Conservation (phyloP, 2,888 invertebrate species). For the Geotrupes spiniger region DNA sequence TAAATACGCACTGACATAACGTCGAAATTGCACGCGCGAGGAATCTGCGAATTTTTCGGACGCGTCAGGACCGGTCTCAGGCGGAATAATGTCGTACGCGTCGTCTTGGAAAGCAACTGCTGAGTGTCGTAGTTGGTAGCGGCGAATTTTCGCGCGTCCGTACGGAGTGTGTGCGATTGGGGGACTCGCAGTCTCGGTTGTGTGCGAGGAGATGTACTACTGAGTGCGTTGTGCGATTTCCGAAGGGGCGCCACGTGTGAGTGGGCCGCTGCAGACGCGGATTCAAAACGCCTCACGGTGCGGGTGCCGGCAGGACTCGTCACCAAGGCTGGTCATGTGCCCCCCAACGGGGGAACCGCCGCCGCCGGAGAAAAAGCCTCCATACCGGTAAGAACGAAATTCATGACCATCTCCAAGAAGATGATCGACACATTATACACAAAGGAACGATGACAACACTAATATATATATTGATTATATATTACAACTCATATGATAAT, state of each 20-base stretch:
- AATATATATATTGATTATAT: too few species aligned
- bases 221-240: slow-evolving; percentile 38
- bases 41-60: too few species aligned
- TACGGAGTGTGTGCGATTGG: slow-evolving; percentile 8
- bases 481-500: too few species aligned
- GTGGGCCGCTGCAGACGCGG: slow-evolving; percentile 41
- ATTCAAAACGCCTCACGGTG: slow-evolving; percentile 49
- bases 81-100: not conserved
- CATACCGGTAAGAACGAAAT: slow-evolving; percentile 45
- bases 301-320: slow-evolving; percentile 51
- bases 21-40: not conserved
- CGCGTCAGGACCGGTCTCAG: not conserved
- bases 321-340: slow-evolving; percentile 52
- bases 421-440: too few species aligned
- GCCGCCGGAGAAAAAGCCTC: slow-evolving; percentile 52
- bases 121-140: slow-evolving; percentile 5
- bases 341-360: slow-evolving; percentile 51
- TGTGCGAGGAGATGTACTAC: slow-evolving; percentile 42
- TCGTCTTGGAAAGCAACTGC: too few species aligned
- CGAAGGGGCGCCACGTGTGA: slow-evolving; percentile 47
- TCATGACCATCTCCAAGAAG: too few species aligned
- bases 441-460: too few species aligned
- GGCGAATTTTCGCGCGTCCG: slow-evolving; percentile 1
- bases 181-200: slow-evolving; percentile 9
- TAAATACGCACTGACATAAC: slow-evolving; percentile 5